phyloP scores from a whole-genome alignment of 2,113 vertebrate species.

The Mormyrus lacerda region DNA sequence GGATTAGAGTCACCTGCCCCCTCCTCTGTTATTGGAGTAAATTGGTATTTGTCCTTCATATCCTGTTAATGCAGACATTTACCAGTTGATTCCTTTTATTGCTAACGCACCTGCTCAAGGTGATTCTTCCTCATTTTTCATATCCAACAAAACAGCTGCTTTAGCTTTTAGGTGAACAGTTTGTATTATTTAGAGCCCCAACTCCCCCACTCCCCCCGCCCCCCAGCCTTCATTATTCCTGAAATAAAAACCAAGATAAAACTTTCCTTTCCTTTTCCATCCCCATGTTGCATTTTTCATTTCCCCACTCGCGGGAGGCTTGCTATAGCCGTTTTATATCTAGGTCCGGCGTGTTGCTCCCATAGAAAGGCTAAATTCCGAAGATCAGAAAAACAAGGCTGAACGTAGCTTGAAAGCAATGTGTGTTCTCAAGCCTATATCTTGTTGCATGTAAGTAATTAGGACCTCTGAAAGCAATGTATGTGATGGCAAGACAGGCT shows the following conservation, averaged over 20 bases:
- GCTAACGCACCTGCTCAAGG: neutral
- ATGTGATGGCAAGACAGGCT: neutral
- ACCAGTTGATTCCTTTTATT: neutral
- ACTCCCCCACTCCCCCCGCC: too few species aligned
- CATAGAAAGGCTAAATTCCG: neutral
- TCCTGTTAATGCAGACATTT: neutral
- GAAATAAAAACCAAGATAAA: neutral
- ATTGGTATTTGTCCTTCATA: neutral
- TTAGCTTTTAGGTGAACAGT: neutral
- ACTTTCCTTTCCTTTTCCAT: neutral
- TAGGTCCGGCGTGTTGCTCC: neutral
- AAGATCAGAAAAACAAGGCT: neutral
- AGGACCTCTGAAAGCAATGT: neutral
- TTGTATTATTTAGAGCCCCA: neutral
- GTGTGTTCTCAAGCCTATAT: neutral
- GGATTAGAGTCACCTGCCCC: neutral
- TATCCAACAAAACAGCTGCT: neutral
- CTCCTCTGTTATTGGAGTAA: neutral
- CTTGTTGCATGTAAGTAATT: neutral
- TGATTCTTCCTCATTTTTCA: neutral
- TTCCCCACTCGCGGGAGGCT: neutral
- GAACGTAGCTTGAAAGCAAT: neutral
- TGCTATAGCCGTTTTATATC: neutral
- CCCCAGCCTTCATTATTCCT: neutral
- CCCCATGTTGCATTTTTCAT: neutral